Conservation (phyloP, 2,797 vertebrate genomes). For the Danio jaintianensis region DNA sequence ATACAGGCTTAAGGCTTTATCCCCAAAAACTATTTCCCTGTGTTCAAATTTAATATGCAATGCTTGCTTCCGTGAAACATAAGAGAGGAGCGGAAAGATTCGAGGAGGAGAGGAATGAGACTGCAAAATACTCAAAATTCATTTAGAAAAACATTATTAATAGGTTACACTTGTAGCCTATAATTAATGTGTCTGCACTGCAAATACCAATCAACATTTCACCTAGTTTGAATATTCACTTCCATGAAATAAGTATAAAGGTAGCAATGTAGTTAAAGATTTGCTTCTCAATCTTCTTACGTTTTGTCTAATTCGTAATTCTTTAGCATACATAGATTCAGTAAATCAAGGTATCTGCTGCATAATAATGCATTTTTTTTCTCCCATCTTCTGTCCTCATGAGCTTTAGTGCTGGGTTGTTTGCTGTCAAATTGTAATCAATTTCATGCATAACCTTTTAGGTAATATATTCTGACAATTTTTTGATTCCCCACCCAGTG, state of each 20-base stretch:
- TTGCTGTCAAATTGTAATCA: not conserved
- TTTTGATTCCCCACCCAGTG: not conserved
- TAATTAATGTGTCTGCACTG: too few relatives aligned
- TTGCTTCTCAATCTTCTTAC: not conserved
- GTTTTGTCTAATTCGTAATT: not conserved
- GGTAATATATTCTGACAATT: not conserved
- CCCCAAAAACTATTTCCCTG: not conserved
- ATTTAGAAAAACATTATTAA: slow-evolving; percentile 2
- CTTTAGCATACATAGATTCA: not conserved
- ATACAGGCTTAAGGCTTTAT: slow-evolving; percentile 3
- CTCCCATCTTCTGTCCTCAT: not conserved
- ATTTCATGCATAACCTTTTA: not conserved
- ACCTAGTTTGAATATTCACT: not conserved
- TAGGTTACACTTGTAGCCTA: too few relatives aligned
- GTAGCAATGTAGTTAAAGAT: not conserved
- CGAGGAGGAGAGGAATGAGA: not conserved
- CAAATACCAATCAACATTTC: not conserved
- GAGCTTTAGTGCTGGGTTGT: not conserved
- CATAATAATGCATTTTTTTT: not conserved
- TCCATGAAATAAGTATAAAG: not conserved
- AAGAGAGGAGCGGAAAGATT: not conserved
- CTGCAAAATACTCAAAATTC: not conserved
- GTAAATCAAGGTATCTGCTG: not conserved
- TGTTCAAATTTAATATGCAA: not conserved
- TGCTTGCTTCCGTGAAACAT: not conserved